Evolutionary conservation across 2,797 vertebrate genomes (phyloP), one percentile per base, ranked within the genome.

Genomic region (Luscinia luscinia): DNA sequence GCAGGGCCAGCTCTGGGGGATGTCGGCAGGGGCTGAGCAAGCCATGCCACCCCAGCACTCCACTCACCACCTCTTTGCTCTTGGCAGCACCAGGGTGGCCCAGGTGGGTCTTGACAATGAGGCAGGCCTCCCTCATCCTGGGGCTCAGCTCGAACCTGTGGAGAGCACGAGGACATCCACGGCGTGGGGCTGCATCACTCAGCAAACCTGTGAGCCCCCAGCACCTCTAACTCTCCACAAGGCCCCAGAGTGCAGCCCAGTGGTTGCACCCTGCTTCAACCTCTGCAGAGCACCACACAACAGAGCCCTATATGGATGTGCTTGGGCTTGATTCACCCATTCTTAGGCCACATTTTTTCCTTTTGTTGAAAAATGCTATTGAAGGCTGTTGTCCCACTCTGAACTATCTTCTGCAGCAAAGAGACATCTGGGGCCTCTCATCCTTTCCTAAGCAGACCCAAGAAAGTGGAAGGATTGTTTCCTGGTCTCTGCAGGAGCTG

Each of bases 51-150:
- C 28, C 6, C 59, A 28, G 32, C 2, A 2, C 26, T 43, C 27
- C n/a, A 97, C 98, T 98, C 97, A 99, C 99, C 98, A 98, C 97
- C 94, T 99, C 99, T 83, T 98, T 98, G 97, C 98, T 98, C 96
- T 98, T 98, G 89, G 97, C 92, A 52, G 97, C 97, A 28, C 94
- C 49, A 2, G 98, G 96, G 26, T 98, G 98, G 32, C 98, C 98
- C 84, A 99, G 97, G 95, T 99, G 98, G 79, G 97, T 98, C 96
- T 98, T 98, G 96, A 99, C 95, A 67, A 98, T 98, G 12, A 98
- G 97, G 68, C 99, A 99, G n/a, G 99, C 99, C 87, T 99, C 99
- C n/a, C 98, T 98, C 98, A 99, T 98, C 94, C 98, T 98, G 45
- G 98, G 98, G 96, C 98, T 99, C 95, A 99, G 96, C 96, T 99